Conservation (phyloP, 2,113 vertebrate species). For the Hemiscyllium ocellatum region DNA sequence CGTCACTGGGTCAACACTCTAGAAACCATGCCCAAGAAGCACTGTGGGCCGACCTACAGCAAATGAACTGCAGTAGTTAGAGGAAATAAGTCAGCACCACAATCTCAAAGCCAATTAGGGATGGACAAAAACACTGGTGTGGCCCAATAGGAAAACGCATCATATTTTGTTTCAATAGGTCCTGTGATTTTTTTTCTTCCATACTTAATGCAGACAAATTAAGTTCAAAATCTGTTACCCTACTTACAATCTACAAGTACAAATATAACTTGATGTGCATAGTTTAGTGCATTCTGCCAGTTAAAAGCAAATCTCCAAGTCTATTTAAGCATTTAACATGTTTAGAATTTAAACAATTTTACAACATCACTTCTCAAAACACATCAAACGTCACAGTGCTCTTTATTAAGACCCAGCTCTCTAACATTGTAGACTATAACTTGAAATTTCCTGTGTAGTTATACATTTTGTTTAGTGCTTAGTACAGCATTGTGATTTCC, state of each 20-base stretch:
- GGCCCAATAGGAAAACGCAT: too few species aligned
- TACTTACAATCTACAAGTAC: neutral
- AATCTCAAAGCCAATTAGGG: too few species aligned
- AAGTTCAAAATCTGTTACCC: neutral
- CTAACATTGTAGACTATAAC: too few species aligned
- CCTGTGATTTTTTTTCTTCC: too few species aligned
- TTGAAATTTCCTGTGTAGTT: neutral
- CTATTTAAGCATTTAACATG: neutral
- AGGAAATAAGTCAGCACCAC: too few species aligned
- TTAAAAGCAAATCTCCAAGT: neutral
- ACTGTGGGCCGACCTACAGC: too few species aligned
- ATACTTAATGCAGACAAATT: neutral
- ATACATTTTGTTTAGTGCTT: neutral
- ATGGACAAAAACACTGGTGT: too few species aligned
- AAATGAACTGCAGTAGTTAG: too few species aligned
- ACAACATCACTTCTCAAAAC: neutral
- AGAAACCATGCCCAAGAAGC: too few species aligned
- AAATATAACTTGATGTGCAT: neutral
- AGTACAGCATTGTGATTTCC: neutral
- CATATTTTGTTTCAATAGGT: too few species aligned
- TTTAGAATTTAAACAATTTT: neutral
- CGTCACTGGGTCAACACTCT: too few species aligned
- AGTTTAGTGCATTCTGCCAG: neutral
- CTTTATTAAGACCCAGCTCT: neutral
- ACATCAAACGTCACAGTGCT: neutral